Evolutionary conservation across 2,888 invertebrate genomes (phyloP).

Genomic region (Nomada fucata): DNA sequence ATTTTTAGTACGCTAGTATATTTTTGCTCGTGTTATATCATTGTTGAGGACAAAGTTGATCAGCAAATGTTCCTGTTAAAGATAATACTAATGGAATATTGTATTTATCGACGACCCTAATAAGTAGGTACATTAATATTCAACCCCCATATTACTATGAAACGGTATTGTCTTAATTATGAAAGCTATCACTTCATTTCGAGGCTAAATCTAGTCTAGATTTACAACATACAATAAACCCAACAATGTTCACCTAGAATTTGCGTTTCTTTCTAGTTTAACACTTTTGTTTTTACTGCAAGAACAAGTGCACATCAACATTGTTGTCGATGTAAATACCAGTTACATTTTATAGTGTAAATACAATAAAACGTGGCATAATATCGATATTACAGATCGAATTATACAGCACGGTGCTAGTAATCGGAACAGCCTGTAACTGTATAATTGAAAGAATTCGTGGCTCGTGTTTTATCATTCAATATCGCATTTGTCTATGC

Average conservation of each 20-base stretch:
- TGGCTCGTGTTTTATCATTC: conserved; percentile 12
- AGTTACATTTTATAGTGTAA: conserved; percentile 38
- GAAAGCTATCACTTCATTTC: conserved; percentile 11
- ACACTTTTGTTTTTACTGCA: conserved; percentile 25
- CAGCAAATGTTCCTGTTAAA: not conserved
- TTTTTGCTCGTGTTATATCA: not conserved
- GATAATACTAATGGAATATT: conserved; percentile 2
- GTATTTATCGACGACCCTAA: not conserved
- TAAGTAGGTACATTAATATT: conserved; percentile 17
- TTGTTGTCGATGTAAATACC: conserved; percentile 11
- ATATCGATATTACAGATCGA: not conserved
- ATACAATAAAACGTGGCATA: conserved; percentile 30
- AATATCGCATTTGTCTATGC: conserved; percentile 6
- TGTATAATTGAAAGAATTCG: conserved; percentile 5
- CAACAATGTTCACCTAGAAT: conserved; percentile 31
- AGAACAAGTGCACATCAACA: not conserved
- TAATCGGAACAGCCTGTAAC: conserved; percentile 6
- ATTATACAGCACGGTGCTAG: conserved; percentile 35
- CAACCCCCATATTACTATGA: not conserved
- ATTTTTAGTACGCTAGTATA: not conserved
- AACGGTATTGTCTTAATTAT: not conserved
- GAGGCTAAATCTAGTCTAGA: conserved; percentile 61
- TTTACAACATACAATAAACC: conserved; percentile 22
- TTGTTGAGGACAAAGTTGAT: not conserved
- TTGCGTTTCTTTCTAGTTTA: conserved; percentile 28